Evolutionary conservation across 2,888 invertebrate species (phyloP).

Genomic region (Rhogogaster chlorosoma): DNA sequence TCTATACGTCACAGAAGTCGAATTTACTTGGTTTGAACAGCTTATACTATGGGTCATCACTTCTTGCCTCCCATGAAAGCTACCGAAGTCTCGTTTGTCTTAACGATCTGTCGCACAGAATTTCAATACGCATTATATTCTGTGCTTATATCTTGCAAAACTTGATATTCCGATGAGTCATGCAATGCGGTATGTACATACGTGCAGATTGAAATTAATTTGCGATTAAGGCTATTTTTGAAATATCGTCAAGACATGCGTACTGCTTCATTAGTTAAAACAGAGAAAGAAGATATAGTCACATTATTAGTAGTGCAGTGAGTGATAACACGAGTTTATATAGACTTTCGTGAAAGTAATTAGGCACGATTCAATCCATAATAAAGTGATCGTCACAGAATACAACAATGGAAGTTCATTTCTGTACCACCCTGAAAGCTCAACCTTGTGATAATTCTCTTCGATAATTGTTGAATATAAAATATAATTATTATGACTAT

Average conservation of each 20-base stretch:
- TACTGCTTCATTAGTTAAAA: background rate
- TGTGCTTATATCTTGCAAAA: background rate
- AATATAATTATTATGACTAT: background rate
- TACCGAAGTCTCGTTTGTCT: background rate
- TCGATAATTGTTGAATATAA: background rate
- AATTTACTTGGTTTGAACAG: background rate
- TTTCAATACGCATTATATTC: conserved; percentile 1
- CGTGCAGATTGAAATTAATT: background rate
- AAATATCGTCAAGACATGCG: background rate
- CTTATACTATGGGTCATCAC: conserved; percentile 30
- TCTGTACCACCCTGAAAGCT: background rate
- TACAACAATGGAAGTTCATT: background rate
- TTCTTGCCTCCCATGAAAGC: background rate
- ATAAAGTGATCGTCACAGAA: background rate
- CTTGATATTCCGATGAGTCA: background rate
- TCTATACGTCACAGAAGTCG: background rate
- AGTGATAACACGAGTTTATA: background rate
- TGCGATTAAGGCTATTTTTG: background rate
- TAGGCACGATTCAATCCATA: background rate
- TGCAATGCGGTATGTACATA: background rate
- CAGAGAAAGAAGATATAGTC: background rate
- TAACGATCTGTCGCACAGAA: conserved; percentile 17
- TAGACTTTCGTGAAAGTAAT: background rate
- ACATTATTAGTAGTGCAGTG: background rate
- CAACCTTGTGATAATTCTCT: background rate